Conservation (phyloP, 2,113 vertebrate genomes). For the Pontoporia blainvillei region DNA sequence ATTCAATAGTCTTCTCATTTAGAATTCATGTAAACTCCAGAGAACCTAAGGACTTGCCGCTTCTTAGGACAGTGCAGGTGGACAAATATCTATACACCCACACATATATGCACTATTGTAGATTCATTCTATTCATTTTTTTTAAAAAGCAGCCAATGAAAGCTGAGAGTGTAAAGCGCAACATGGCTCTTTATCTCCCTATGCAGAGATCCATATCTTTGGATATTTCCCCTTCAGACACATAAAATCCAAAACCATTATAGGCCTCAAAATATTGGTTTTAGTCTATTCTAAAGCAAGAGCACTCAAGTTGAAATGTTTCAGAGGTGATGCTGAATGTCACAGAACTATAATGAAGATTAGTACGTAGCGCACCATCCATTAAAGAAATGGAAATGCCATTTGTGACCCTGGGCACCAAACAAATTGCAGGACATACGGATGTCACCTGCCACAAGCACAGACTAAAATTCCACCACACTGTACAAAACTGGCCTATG, state of each 20-base stretch:
- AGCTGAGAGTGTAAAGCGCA: neutral
- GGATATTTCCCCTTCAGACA: constrained; percentile 15
- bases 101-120: neutral
- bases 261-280: constrained; percentile 28
- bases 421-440: constrained; percentile 42
- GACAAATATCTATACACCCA: neutral
- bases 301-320: constrained; percentile 25
- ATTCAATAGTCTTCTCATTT: constrained; percentile 16
- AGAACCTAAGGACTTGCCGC: constrained; percentile 6
- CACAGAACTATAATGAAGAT: constrained; percentile 61
- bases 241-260: constrained; percentile 7
- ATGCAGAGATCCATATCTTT: neutral
- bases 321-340: constrained; percentile 51
- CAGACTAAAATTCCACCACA: constrained; percentile 41
- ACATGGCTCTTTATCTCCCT: neutral
- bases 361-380: constrained; percentile 7
- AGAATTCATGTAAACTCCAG: neutral
- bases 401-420: constrained; percentile 61
- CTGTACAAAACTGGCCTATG: neutral
- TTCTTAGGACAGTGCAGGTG: neutral
- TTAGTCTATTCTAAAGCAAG: constrained; percentile 36
- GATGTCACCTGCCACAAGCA: constrained; percentile 44
- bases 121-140: constrained; percentile 5
- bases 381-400: constrained; percentile 12
- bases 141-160: constrained; percentile 11